A percentile compares a stretch with the other conserved stretches of the same genome.
These are phyloP conservation scores for Phoenoteleia sp. DNA, from an alignment of 2,888 invertebrate genomes.

Conservation along the genomic window DNA sequence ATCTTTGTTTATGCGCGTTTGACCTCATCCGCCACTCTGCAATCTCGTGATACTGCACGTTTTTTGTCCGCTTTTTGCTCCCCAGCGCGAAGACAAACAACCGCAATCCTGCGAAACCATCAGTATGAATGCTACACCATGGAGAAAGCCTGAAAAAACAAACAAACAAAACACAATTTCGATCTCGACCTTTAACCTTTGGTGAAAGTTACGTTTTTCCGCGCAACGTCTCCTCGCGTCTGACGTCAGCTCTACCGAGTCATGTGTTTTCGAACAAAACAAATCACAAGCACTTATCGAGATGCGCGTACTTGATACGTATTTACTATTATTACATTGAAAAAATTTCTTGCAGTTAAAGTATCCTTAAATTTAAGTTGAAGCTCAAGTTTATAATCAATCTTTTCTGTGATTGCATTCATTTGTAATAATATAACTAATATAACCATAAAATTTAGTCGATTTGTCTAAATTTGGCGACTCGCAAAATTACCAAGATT, in stretches of 20 bases:
- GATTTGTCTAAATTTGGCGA: too few relatives aligned
- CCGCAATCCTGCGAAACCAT: not conserved
- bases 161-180: not conserved
- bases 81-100: not conserved
- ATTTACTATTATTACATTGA: too few relatives aligned
- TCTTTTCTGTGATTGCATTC: too few relatives aligned
- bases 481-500: too few relatives aligned
- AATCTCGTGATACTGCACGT: slow-evolving; percentile 33
- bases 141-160: not conserved
- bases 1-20: slow-evolving; percentile 54
- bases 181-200: slow-evolving; percentile 50
- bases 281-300: not conserved
- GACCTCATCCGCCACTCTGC: slow-evolving; percentile 54
- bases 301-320: not conserved
- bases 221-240: slow-evolving; percentile 25
- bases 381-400: too few relatives aligned
- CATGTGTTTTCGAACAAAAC: slow-evolving; percentile 8
- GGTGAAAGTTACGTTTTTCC: slow-evolving; percentile 26
- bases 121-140: not conserved
- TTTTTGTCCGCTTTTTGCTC: not conserved
- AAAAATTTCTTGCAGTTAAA: too few relatives aligned
- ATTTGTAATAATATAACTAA: too few relatives aligned
- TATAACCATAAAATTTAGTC: too few relatives aligned
- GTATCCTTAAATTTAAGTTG: too few relatives aligned
- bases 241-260: slow-evolving; percentile 9